These are phyloP conservation scores for Corapipo altera DNA, from an alignment of 2,113 vertebrate genomes.

Conservation along the genomic window DNA sequence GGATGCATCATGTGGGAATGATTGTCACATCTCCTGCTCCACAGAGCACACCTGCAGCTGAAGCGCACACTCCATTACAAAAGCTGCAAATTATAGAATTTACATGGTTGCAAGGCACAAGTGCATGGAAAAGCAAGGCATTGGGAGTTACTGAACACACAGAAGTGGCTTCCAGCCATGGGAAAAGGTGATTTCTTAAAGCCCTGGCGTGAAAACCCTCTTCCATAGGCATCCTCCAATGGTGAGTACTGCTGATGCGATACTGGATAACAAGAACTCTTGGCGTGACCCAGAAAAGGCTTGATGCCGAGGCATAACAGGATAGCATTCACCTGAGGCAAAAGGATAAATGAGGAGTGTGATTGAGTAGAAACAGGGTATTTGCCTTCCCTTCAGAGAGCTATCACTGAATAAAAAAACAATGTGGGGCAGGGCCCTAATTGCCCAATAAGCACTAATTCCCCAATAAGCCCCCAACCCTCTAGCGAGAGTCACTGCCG, in stretches of 20 bases:
- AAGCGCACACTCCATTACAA: rapidly evolving
- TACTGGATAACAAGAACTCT: not conserved
- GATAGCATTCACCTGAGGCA: not conserved
- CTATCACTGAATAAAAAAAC: not conserved
- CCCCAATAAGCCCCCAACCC: not conserved
- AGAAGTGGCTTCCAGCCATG: not conserved
- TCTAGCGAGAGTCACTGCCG: not conserved
- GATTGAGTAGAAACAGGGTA: not conserved
- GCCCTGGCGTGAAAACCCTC: not conserved
- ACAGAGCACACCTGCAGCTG: not conserved
- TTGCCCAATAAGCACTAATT: not conserved
- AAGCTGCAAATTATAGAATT: not conserved
- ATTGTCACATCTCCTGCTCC: not conserved
- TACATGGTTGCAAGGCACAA: rapidly evolving
- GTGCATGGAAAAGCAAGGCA: not conserved
- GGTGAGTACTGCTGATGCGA: not conserved
- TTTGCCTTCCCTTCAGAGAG: not conserved
- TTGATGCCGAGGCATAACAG: not conserved
- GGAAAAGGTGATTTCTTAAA: not conserved
- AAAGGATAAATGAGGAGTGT: not conserved
- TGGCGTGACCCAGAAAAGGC: not conserved
- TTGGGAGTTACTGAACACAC: not conserved
- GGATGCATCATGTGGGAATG: not conserved
- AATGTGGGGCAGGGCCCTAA: rapidly evolving
- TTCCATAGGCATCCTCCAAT: not conserved